Base-by-base conservation (phyloP, 1,140 invertebrate genomes). In the Pteromalus puparum region DNA sequence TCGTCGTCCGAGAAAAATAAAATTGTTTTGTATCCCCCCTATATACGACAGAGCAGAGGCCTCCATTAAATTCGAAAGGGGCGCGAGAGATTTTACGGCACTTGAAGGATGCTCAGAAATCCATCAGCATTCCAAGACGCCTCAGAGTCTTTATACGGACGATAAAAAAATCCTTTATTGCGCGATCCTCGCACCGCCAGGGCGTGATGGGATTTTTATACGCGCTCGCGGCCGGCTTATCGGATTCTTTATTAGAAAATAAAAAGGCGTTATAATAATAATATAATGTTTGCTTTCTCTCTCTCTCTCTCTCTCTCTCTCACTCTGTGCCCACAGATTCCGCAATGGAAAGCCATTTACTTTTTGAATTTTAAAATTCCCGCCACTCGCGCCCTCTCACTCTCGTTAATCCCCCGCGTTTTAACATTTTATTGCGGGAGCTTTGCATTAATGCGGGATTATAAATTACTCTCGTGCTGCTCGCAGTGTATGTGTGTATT, bases 41-140 rank as follows among this genome's bases (percentile, higher is more conserved):
- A 1, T 7, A 28, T 48, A 18, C 2, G 13, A 13, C 13, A 48
- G 46, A 61, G 21, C 18, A 30, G 26, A 72, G 26, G 12, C 26
- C 26, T 61, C 76, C 78, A 84, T 84, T 81, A 84, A 80, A 84
- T 75, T 75, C 53, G 61, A 84, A 81, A 84, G 82, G 5, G 30
- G 21, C 28, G 72, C 26, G 0, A 30, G 73, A 81, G 79, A 85
- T 85, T 85, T 81, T 81, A 85, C 73, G 83, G 61, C 65, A 81
- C 61, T 85, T 81, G 73, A 68, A 81, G 79, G 79, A 81, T 81
- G 73, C 83, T 85, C 83, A 79, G 79, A 65, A 85, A 85, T 85
- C 83, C 83, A 85, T 85, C 83, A 81, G 83, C 61, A 81, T 81
- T 85, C 79, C 79, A 77, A 85, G 73, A 81, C 74, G 38, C 77